These are phyloP conservation scores for Fukomys damarensis DNA, from an alignment of 2,113 vertebrate species.

Conservation along the genomic window DNA sequence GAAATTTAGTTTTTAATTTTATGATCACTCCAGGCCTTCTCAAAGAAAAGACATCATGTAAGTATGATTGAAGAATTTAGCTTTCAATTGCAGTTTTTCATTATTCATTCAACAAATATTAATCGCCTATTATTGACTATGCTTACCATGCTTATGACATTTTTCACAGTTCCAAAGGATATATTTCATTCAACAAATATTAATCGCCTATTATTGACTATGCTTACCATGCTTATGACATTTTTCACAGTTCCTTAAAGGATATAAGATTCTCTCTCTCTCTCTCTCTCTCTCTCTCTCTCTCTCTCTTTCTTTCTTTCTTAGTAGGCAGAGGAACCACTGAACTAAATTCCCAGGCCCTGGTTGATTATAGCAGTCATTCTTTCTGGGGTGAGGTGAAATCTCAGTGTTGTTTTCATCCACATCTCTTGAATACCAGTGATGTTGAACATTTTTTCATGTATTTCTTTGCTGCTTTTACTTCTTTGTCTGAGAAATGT, in stretches of 20 bases:
- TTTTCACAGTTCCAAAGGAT: not conserved
- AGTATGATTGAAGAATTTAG: constrained; percentile 82
- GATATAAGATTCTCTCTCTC: too few relatives aligned
- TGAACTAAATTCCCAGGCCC: too few relatives aligned
- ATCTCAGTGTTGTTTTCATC: too few relatives aligned
- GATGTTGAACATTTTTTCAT: too few relatives aligned
- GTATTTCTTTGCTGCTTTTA: too few relatives aligned
- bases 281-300: too few relatives aligned
- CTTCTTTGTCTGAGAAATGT: too few relatives aligned
- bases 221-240: not conserved
- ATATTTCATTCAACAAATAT: not conserved
- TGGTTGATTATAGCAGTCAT: too few relatives aligned
- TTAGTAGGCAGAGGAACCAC: too few relatives aligned
- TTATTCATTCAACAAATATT: not conserved
- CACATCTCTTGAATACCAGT: too few relatives aligned
- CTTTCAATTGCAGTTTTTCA: not conserved
- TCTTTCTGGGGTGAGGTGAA: too few relatives aligned
- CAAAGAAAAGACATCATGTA: constrained; percentile 93
- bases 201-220: not conserved
- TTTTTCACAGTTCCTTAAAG: not conserved
- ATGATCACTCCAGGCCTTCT: constrained; percentile 96
- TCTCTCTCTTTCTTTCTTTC: too few relatives aligned
- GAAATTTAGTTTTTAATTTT: constrained; percentile 93
- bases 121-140: not conserved
- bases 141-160: not conserved